Conservation (phyloP, 2,113 vertebrate genomes). For the Grus americana region DNA sequence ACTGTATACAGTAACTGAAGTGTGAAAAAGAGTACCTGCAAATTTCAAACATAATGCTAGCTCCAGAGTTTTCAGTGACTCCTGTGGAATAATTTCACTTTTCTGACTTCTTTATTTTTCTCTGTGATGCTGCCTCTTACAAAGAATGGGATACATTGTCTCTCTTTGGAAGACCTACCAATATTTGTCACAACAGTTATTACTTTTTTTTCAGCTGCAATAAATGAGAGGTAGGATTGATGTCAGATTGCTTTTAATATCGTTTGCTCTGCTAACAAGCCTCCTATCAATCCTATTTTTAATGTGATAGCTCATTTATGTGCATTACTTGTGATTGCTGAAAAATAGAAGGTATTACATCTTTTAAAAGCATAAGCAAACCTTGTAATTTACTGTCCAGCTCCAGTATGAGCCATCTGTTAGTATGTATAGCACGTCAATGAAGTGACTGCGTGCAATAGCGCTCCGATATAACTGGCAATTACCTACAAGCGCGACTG, state of each 20-base stretch:
- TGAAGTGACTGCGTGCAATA: not conserved
- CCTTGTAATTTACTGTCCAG: constrained; percentile 18
- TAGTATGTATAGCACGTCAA: not conserved
- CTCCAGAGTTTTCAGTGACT: not conserved
- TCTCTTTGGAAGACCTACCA: constrained; percentile 6
- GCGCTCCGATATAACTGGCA: not conserved
- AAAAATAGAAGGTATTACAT: not conserved
- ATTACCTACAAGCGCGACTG: not conserved
- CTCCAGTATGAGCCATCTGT: not conserved
- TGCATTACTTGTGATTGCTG: not conserved
- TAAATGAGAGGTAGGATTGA: constrained; percentile 3
- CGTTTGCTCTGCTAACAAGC: not conserved
- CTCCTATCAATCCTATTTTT: not conserved
- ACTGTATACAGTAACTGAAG: not conserved
- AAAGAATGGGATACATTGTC: not conserved
- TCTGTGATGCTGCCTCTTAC: not conserved
- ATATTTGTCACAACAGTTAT: constrained; percentile 19
- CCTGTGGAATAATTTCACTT: not conserved
- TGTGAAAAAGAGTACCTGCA: not conserved
- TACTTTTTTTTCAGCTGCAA: constrained; percentile 28
- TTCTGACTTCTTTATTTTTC: not conserved
- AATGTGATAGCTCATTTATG: not conserved
- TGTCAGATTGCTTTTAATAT: not conserved
- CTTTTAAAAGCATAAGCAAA: not conserved
- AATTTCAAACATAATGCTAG: not conserved